A percentile compares a stretch with the other conserved stretches of the same genome.
Conservation (phyloP, 2,113 vertebrate genomes). For the Narcine bancroftii region DNA sequence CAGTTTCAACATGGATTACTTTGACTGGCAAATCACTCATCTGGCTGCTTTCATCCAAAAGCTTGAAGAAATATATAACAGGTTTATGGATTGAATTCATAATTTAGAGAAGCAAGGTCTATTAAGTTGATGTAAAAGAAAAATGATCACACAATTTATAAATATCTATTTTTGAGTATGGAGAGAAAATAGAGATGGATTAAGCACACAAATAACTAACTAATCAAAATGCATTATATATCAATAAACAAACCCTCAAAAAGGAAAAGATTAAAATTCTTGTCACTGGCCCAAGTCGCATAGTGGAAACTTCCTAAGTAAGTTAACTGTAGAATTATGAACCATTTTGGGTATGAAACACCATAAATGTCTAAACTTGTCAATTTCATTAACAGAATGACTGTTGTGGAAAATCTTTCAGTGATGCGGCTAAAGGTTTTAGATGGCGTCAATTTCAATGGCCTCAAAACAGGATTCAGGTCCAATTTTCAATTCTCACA, state of each 20-base stretch:
- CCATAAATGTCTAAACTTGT: not conserved
- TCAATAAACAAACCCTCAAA: not conserved
- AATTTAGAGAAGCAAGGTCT: not conserved
- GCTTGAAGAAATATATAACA: slow-evolving; percentile 53
- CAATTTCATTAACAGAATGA: not conserved
- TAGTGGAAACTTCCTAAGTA: not conserved
- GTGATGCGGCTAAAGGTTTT: no score
- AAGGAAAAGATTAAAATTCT: not conserved
- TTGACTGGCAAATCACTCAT: slow-evolving; percentile 98
- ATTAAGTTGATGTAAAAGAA: not conserved
- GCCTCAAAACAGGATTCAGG: not conserved
- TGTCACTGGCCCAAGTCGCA: not conserved
- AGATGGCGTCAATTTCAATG: not conserved
- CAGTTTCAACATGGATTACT: slow-evolving; percentile 93
- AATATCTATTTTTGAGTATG: not conserved
- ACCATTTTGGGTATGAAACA: not conserved
- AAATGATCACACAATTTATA: not conserved
- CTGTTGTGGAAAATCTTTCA: not conserved
- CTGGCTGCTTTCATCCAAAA: slow-evolving; percentile 93
- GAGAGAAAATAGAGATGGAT: not conserved
- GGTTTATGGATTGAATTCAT: not conserved
- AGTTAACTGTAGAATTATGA: not conserved
- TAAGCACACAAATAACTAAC: not conserved
- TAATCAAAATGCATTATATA: not conserved
- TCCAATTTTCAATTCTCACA: not conserved